These are phyloP conservation scores for Aphelocoma californica DNA, from an alignment of 2,797 vertebrate species.

Conservation along the genomic window DNA sequence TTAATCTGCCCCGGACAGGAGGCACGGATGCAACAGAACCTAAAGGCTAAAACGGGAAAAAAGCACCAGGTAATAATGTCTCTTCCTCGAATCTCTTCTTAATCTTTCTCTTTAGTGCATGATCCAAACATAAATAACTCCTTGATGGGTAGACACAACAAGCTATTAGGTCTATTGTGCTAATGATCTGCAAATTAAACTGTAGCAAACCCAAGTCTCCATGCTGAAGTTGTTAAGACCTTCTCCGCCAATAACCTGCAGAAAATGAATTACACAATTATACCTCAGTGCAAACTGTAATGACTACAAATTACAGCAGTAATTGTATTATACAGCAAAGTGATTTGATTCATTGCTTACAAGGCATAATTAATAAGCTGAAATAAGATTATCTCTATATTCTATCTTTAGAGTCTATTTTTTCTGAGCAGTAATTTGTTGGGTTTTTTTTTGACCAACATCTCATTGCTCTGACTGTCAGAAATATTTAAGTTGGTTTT, in stretches of 20 bases:
- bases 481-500: background rate
- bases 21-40: background rate
- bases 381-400: slow-evolving; percentile 31
- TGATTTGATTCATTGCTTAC: slow-evolving; percentile 60
- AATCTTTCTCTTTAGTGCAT: background rate
- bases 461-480: background rate
- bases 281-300: slow-evolving; percentile 43
- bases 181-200: slow-evolving; percentile 33
- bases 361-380: slow-evolving; percentile 56
- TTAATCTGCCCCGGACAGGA: background rate
- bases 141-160: background rate
- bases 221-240: slow-evolving; percentile 2
- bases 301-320: slow-evolving; percentile 65
- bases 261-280: slow-evolving; percentile 54
- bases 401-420: slow-evolving; percentile 3
- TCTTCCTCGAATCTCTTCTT: background rate
- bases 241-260: slow-evolving; percentile 50
- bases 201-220: background rate
- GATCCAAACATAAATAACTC: background rate
- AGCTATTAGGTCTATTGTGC: background rate
- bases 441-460: background rate
- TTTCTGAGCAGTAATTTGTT: background rate
- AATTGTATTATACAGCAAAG: slow-evolving; percentile 55
- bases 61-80: background rate
- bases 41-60: background rate